These are phyloP conservation scores for Cecropterus lyciades DNA, from an alignment of 1,140 invertebrate genomes.

Conservation along the genomic window DNA sequence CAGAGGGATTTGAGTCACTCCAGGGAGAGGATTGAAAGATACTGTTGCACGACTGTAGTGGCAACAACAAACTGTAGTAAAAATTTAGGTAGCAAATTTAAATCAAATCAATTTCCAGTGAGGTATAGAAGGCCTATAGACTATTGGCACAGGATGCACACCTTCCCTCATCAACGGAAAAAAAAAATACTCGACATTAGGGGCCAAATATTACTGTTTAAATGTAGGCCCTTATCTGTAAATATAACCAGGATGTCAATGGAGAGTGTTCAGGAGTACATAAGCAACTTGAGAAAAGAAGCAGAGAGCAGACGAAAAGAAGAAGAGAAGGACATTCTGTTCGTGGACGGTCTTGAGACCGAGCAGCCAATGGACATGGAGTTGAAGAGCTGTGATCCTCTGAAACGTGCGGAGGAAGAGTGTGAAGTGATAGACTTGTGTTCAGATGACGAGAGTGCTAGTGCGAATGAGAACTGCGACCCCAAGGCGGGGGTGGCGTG, in stretches of 20 bases:
- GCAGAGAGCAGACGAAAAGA: constrained; percentile 45
- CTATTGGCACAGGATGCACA: constrained; percentile 74
- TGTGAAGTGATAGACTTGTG: constrained; percentile 83
- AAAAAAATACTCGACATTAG: constrained; percentile 77
- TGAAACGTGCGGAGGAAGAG: constrained; percentile 62
- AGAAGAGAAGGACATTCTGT: constrained; percentile 72
- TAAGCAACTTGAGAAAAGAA: constrained; percentile 62
- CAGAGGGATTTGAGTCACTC: constrained; percentile 65
- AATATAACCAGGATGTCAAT: constrained; percentile 65
- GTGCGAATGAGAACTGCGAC: constrained; percentile 76
- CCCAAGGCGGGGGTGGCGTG: constrained; percentile 73
- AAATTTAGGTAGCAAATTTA: constrained; percentile 72
- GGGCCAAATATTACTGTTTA: constrained; percentile 72
- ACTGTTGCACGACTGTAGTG: constrained; percentile 63
- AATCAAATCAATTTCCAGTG: constrained; percentile 71
- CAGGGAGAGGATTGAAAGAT: constrained; percentile 75
- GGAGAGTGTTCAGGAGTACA: constrained; percentile 62
- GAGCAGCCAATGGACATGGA: constrained; percentile 56
- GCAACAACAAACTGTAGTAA: constrained; percentile 50
- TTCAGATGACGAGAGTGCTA: constrained; percentile 78
- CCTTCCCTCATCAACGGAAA: constrained; percentile 73
- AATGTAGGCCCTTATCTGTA: constrained; percentile 71
- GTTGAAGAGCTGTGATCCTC: constrained; percentile 57
- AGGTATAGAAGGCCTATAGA: constrained; percentile 76
- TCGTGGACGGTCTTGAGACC: constrained; percentile 66